phyloP scores from a whole-genome alignment of 2,797 vertebrate genomes.

The Synaphobranchus kaupii region DNA sequence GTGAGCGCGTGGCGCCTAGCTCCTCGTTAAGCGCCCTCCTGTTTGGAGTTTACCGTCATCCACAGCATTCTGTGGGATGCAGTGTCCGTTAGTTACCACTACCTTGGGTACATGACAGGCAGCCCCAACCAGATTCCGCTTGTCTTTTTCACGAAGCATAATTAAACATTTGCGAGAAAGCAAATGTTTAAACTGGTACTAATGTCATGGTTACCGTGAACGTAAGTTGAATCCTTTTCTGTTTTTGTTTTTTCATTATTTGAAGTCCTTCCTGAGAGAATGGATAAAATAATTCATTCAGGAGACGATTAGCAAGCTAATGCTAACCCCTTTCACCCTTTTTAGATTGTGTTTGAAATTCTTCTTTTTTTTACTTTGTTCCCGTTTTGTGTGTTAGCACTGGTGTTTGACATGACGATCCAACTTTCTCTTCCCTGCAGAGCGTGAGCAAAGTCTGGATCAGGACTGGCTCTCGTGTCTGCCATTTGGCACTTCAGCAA shows the following conservation, averaged over 20 bases:
- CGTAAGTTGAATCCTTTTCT: conserved; percentile 53
- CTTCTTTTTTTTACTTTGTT: background rate
- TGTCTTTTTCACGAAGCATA: conserved; percentile 60
- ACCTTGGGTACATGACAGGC: conserved; percentile 81
- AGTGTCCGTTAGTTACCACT: conserved; percentile 75
- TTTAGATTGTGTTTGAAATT: conserved; percentile 45
- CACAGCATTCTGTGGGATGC: conserved; percentile 77
- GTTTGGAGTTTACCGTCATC: conserved; percentile 78
- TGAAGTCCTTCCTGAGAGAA: conserved; percentile 16
- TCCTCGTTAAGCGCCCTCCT: conserved; percentile 40
- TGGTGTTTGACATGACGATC: conserved; percentile 75
- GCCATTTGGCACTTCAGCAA: conserved; percentile 79
- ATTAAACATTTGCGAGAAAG: conserved; percentile 58
- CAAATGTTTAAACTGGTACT: conserved; percentile 61
- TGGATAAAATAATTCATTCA: background rate
- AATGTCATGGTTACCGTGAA: conserved; percentile 60
- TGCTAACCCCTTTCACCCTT: conserved; percentile 54
- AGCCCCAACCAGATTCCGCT: conserved; percentile 80
- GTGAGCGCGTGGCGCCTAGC: conserved; percentile 32
- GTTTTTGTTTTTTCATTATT: background rate
- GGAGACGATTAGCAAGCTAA: conserved; percentile 52
- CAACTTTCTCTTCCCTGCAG: conserved; percentile 84
- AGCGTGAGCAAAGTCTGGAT: conserved; percentile 84
- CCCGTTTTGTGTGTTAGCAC: conserved; percentile 30
- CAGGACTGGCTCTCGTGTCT: conserved; percentile 86